These are phyloP conservation scores for Poecilobothrus nobilitatus DNA, from an alignment of 2,888 invertebrate species.

Conservation along the genomic window DNA sequence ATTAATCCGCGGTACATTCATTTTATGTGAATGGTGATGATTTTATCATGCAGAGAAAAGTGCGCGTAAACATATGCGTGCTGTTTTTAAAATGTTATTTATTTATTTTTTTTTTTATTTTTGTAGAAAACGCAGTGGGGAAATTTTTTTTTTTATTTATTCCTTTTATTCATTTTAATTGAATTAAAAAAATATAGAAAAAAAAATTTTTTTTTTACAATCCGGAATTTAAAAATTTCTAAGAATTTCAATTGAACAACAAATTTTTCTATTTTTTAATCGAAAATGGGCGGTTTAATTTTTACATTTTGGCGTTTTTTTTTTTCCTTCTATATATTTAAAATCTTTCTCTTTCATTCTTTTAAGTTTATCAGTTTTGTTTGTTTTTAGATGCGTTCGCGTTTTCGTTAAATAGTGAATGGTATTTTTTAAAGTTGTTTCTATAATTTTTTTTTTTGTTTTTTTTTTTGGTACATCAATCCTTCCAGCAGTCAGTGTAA, in stretches of 20 bases:
- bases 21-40: too few relatives aligned
- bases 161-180: not conserved
- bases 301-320: too few relatives aligned
- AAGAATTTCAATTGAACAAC: constrained; percentile 1
- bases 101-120: too few relatives aligned
- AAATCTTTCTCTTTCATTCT: too few relatives aligned
- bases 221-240: not conserved
- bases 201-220: not conserved
- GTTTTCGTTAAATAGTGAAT: not conserved
- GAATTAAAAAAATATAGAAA: not conserved
- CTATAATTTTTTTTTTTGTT: too few relatives aligned
- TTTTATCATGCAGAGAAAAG: not conserved
- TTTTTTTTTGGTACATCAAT: too few relatives aligned
- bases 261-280: not conserved
- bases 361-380: too few relatives aligned
- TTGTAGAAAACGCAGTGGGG: too few relatives aligned
- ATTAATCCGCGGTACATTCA: too few relatives aligned
- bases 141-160: not conserved
- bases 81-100: too few relatives aligned
- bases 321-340: too few relatives aligned
- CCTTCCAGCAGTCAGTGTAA: too few relatives aligned
- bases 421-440: not conserved
- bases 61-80: not conserved
- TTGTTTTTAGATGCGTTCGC: not conserved
- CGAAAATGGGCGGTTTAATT: constrained; percentile 3